Evolutionary conservation across 2,113 vertebrate species (phyloP).

Genomic region (Zapornia atra): DNA sequence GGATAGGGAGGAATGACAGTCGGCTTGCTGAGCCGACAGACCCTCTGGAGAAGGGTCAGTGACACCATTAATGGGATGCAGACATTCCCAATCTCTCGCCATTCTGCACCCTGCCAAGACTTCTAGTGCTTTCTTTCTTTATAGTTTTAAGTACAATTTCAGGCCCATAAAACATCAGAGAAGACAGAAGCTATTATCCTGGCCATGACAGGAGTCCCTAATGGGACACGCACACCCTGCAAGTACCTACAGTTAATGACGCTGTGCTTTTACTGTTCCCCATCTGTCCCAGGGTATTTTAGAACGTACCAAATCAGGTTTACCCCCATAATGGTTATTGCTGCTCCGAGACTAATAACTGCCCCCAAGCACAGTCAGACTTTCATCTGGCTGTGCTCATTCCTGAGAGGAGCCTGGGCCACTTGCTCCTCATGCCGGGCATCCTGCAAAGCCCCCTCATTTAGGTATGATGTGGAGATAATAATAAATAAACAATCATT

Average conservation of each 20-base stretch:
- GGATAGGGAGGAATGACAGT: slow-evolving; percentile 5
- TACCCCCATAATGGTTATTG: background rate
- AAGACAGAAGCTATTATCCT: background rate
- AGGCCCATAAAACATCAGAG: slow-evolving; percentile 29
- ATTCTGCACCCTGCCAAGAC: slow-evolving; percentile 35
- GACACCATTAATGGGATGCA: slow-evolving; percentile 53
- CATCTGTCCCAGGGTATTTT: background rate
- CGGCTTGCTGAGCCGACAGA: background rate
- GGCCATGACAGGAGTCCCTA: background rate
- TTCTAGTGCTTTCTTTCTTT: background rate
- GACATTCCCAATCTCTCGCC: background rate
- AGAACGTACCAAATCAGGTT: background rate
- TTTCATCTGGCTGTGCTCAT: background rate
- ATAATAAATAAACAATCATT: too few species aligned
- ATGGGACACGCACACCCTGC: background rate
- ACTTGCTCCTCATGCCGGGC: background rate
- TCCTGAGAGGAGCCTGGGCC: background rate
- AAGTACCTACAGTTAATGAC: background rate
- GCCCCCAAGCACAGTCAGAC: background rate
- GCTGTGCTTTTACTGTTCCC: slow-evolving; percentile 3
- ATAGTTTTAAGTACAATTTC: background rate
- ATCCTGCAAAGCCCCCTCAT: background rate
- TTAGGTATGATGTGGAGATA: background rate
- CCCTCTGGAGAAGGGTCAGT: slow-evolving; percentile 24
- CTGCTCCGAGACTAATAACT: background rate